A percentile compares a stretch with the other conserved stretches of the same genome.
Evolutionary conservation across 2,113 vertebrate species (phyloP).

Genomic region (Corythornis madagascariensis): DNA sequence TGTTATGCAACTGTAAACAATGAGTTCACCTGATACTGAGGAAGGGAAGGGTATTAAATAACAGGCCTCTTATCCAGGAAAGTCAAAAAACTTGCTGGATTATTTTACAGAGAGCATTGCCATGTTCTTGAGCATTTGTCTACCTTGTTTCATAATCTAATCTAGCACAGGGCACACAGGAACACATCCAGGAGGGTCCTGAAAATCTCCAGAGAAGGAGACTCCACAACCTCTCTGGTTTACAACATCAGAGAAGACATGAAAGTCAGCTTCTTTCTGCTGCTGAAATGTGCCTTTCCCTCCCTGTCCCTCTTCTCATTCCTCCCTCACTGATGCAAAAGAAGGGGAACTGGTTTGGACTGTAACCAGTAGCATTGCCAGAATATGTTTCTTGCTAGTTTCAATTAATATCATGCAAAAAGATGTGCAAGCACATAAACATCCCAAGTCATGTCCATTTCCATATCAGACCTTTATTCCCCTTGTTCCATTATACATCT

Average conservation of each 20-base stretch:
- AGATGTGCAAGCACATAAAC: neutral
- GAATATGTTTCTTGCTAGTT: neutral
- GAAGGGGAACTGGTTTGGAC: neutral
- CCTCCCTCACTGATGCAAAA: neutral
- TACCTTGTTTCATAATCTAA: neutral
- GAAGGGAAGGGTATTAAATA: neutral
- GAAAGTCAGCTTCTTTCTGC: neutral
- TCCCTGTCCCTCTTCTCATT: neutral
- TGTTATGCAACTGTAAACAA: constrained; percentile 27
- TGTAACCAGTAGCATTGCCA: neutral
- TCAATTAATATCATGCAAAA: neutral
- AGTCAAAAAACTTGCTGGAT: neutral
- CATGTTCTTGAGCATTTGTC: neutral
- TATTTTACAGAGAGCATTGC: neutral
- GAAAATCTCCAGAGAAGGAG: too few relatives aligned
- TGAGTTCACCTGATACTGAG: constrained; percentile 13
- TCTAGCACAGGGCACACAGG: too few relatives aligned
- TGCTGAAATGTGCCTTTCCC: neutral
- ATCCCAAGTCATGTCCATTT: neutral
- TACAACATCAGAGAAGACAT: neutral
- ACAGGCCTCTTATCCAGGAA: neutral
- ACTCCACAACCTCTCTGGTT: neutral
- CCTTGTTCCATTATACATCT: neutral
- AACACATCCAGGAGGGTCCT: too few relatives aligned
- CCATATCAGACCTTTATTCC: neutral